Conservation (phyloP, 2,113 vertebrate genomes). For the Toxotes chatareus region DNA sequence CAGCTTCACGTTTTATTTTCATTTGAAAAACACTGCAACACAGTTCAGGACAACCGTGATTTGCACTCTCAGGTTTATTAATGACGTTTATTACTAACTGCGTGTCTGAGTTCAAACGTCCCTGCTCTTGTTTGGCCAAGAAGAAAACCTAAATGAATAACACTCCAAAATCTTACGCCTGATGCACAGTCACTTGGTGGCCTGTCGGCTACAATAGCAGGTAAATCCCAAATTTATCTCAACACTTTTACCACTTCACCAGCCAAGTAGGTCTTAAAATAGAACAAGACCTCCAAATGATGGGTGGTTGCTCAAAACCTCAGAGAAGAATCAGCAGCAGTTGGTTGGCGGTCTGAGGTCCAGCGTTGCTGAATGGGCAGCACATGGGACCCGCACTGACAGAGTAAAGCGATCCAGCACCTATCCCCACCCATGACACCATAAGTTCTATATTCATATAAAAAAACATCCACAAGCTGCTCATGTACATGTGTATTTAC, state of each 20-base stretch:
- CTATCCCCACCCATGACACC: not conserved
- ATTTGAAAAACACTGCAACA: too few relatives aligned
- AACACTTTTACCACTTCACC: not conserved
- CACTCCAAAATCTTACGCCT: too few relatives aligned
- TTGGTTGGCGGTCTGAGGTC: not conserved
- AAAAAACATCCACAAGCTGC: not conserved
- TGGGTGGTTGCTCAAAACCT: slow-evolving; percentile 12
- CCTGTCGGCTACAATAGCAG: not conserved
- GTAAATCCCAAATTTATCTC: not conserved
- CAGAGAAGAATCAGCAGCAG: not conserved
- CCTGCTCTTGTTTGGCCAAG: too few relatives aligned
- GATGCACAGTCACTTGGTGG: not conserved
- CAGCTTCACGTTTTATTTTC: not conserved
- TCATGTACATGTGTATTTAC: not conserved
- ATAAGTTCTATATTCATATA: not conserved
- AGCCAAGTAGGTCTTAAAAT: not conserved
- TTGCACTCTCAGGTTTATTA: not conserved
- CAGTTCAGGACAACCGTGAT: not conserved
- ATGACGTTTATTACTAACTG: not conserved
- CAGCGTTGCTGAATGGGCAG: not conserved
- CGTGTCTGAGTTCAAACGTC: not conserved
- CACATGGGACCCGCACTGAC: not conserved
- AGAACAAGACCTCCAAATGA: not conserved
- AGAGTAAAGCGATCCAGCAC: not conserved
- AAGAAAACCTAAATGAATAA: too few relatives aligned